These are phyloP conservation scores for Typhlomys cinereus DNA, from an alignment of 2,113 vertebrate species.

Conservation along the genomic window DNA sequence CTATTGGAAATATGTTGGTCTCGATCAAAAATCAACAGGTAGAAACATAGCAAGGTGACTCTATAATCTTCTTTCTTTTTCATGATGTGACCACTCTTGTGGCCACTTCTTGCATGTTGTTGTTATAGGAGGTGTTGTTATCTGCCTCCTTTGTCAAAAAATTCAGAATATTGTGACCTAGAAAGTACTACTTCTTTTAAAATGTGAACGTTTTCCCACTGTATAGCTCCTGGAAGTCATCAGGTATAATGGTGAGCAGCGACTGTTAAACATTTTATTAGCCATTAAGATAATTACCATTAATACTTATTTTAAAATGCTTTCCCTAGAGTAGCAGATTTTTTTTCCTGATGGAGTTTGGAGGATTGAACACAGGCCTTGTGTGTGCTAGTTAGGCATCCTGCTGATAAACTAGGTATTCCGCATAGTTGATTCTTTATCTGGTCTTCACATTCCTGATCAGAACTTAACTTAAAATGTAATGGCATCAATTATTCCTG, in stretches of 20 bases:
- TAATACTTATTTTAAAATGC: slow-evolving; percentile 34
- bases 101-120: not conserved
- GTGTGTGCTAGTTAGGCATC: not conserved
- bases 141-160: not conserved
- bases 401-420: not conserved
- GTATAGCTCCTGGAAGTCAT: not conserved
- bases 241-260: not conserved
- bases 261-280: slow-evolving; percentile 27
- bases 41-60: not conserved
- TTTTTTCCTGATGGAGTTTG: not conserved
- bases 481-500: not conserved
- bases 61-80: not conserved
- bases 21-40: not conserved
- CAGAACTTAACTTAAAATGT: slow-evolving; percentile 1
- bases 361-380: not conserved
- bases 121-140: not conserved
- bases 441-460: not conserved
- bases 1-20: not conserved
- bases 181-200: not conserved
- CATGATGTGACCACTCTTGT: not conserved
- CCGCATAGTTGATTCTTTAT: not conserved
- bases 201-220: not conserved
- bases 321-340: not conserved
- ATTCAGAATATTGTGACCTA: not conserved
- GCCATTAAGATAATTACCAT: not conserved